Base-by-base conservation (phyloP, 2,797 vertebrate genomes). In the Hydrolagus colliei region DNA sequence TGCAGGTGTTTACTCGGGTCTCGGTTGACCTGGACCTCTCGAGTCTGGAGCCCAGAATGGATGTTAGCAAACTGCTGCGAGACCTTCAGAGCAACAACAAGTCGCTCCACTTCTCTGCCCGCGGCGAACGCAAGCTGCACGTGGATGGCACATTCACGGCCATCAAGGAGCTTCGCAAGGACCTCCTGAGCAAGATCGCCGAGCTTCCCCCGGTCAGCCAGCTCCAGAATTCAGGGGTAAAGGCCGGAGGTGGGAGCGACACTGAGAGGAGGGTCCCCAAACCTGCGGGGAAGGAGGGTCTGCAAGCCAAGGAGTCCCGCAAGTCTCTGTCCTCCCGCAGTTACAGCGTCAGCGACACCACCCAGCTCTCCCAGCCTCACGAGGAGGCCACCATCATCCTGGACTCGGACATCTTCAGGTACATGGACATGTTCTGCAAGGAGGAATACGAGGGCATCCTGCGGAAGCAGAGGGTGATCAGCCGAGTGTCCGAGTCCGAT, bases 401-500 rank as follows among this genome's bases (percentile, higher is more conserved):
- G 3, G 79, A 84, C 41, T 3, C 79, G n/a, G 79, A 84, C 68
- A 84, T 84, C 68, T 84, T 84, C 35, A 22, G 4, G 0, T 84
- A 84, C 79, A 84, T 84, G 20, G n/a, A 68, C 20, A 7, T 18
- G 65, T 2, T 41, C 41, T 68, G 32, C 12, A n/a, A 84, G 41
- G 3, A 84, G 1, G 9, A 71, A 3, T 84, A 12, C 1, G 27
- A 71, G 41, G 16, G 1, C 1, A 0, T 84, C 35, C 32, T 84
- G 32, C 9, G 9, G 9, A 12, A 68, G 41, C 1, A 84, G 67
- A 2, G 11, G 67, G 79, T 52, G 16, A 71, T 4, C 16, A 32
- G 32, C 11, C 9, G n/a, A 14, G 22, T 35, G 65, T 20, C 0
- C 18, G 13, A 71, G 18, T 12, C 1, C 27, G 9, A 84, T 35